Conservation (phyloP, 2,888 invertebrate species). For the Thyatira batis region DNA sequence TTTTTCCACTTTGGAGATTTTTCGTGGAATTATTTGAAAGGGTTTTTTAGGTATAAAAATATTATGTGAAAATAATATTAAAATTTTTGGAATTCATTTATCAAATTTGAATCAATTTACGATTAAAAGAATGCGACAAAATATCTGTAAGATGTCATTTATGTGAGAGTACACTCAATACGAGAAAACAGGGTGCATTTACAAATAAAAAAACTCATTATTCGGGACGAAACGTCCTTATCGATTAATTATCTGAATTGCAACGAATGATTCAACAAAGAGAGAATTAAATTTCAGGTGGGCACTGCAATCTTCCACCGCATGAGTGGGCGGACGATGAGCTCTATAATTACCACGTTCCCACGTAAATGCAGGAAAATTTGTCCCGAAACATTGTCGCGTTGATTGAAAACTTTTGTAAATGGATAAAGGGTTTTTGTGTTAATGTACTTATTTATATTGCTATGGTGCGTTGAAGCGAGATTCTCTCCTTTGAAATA, state of each 20-base stretch:
- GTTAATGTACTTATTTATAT: neutral
- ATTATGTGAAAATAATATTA: too few relatives aligned
- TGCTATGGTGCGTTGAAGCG: neutral
- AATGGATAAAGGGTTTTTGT: slow-evolving; percentile 8
- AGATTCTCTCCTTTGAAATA: too few relatives aligned
- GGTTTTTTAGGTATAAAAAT: too few relatives aligned
- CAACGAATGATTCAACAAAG: slow-evolving; percentile 1
- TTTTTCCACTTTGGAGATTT: neutral
- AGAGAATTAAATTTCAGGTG: neutral
- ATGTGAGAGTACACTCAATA: neutral
- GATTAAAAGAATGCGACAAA: too few relatives aligned
- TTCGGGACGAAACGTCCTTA: neutral
- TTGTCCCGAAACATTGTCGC: slow-evolving; percentile 26
- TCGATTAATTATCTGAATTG: neutral
- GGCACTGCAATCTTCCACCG: slow-evolving; percentile 40
- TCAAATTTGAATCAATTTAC: too few relatives aligned
- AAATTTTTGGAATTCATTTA: too few relatives aligned
- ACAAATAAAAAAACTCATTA: neutral
- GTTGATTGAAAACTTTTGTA: slow-evolving; percentile 43
- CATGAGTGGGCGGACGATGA: slow-evolving; percentile 45
- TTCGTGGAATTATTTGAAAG: neutral
- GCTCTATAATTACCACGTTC: slow-evolving; percentile 49
- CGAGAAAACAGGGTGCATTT: neutral
- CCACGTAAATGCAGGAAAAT: slow-evolving; percentile 40
- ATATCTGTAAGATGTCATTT: too few relatives aligned